Conservation (phyloP, 64 coral and sea anemone genomes). For the Actinia equina region DNA sequence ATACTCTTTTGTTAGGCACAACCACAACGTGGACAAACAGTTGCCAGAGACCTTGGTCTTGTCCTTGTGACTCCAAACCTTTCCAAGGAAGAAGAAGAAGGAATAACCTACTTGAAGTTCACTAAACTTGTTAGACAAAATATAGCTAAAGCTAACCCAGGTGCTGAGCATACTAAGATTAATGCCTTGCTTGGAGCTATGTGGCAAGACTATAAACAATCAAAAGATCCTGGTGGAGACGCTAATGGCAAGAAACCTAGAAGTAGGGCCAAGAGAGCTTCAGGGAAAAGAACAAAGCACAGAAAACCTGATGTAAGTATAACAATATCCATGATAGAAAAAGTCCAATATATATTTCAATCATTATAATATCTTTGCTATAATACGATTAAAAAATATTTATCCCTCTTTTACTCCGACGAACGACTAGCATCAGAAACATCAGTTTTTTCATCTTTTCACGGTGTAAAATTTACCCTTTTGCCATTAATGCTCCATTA, state of each 20-base stretch:
- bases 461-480: too few relatives aligned
- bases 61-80: constrained; percentile 47
- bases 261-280: constrained; percentile 9
- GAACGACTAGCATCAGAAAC: too few relatives aligned
- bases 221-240: constrained; percentile 20
- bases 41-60: constrained; percentile 46
- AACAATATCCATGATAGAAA: too few relatives aligned
- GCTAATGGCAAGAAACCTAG: not conserved
- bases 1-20: constrained; percentile 21
- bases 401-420: too few relatives aligned
- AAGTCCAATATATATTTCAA: too few relatives aligned
- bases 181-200: constrained; percentile 90
- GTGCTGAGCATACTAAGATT: constrained; percentile 78
- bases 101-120: constrained; percentile 91
- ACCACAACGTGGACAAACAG: constrained; percentile 40
- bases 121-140: constrained; percentile 58
- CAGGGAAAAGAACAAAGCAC: constrained; percentile 47
- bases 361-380: too few relatives aligned
- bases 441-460: too few relatives aligned
- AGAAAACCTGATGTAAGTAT: constrained; percentile 14
- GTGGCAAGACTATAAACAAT: constrained; percentile 88
- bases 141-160: constrained; percentile 71
- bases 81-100: constrained; percentile 67
- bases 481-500: too few relatives aligned
- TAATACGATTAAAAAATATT: too few relatives aligned